A percentile compares a stretch with the other conserved stretches of the same genome.
phyloP scores from a whole-genome alignment of 2,888 invertebrate species.

The Strigamia maritima region DNA sequence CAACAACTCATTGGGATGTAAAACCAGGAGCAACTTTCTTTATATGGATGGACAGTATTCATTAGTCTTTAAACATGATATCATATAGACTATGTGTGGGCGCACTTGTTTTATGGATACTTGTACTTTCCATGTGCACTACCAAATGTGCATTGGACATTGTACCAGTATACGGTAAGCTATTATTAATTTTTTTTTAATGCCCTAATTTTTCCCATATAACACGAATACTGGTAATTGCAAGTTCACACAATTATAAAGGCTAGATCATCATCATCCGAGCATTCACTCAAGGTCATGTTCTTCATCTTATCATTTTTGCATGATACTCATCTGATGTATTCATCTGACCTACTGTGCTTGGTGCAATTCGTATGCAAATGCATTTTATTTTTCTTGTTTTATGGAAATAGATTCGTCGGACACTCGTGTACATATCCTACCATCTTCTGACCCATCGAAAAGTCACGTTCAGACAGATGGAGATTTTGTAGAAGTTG shows the following conservation, averaged over 20 bases:
- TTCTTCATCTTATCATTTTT: background rate
- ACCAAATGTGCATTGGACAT: slow-evolving; percentile 7
- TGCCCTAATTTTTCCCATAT: background rate
- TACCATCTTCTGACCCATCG: background rate
- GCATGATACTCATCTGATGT: background rate
- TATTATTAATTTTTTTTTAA: background rate
- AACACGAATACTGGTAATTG: background rate
- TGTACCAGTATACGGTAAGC: slow-evolving; percentile 25
- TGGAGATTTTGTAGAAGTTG: background rate
- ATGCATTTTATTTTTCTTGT: background rate
- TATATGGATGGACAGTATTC: slow-evolving; percentile 4
- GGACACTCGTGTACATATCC: background rate
- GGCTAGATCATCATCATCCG: background rate
- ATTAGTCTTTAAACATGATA: background rate
- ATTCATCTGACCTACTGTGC: background rate
- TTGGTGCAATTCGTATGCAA: background rate
- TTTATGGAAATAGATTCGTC: background rate
- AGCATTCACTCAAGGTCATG: slow-evolving; percentile 9
- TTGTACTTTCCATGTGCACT: slow-evolving; percentile 3
- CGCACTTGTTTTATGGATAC: slow-evolving; percentile 6
- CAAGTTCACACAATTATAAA: background rate
- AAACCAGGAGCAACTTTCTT: background rate
- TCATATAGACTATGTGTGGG: background rate
- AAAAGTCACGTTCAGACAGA: background rate
- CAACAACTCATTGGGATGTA: background rate